These are phyloP conservation scores for Corythucha ciliata DNA, from an alignment of 2,888 invertebrate species.

Conservation along the genomic window DNA sequence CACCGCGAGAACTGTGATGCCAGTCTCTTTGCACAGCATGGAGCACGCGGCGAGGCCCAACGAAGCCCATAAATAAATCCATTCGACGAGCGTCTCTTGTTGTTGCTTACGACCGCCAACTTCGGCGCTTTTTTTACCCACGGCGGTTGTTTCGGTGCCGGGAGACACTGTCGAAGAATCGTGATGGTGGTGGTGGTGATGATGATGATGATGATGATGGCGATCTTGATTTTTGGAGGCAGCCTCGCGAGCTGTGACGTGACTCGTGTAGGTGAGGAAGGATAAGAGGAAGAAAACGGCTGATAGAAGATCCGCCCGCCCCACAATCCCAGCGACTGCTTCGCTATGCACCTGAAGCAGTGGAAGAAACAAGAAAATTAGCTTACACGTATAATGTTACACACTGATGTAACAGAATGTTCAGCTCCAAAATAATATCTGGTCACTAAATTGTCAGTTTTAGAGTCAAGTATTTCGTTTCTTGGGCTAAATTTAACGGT, in stretches of 20 bases:
- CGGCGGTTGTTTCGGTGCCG: neutral
- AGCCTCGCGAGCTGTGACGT: conserved; percentile 44
- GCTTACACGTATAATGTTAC: too few relatives aligned
- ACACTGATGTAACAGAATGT: too few relatives aligned
- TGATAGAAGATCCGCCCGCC: conserved; percentile 86
- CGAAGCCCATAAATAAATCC: conserved; percentile 31
- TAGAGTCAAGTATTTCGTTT: too few relatives aligned
- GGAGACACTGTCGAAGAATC: too few relatives aligned
- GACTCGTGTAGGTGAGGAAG: conserved; percentile 74
- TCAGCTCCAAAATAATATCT: too few relatives aligned
- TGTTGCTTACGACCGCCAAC: conserved; percentile 17
- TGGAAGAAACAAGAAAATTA: too few relatives aligned
- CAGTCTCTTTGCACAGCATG: conserved; percentile 91
- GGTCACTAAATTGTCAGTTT: too few relatives aligned
- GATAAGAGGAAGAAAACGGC: conserved; percentile 83
- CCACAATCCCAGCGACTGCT: conserved; percentile 91
- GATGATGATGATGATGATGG: neutral
- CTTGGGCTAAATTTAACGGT: too few relatives aligned
- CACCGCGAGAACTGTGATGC: conserved; percentile 80
- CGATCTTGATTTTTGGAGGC: too few relatives aligned
- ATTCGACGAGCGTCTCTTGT: conserved; percentile 28
- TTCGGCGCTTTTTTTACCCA: conserved; percentile 10
- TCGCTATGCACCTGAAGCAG: too few relatives aligned
- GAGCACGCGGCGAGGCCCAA: conserved; percentile 58
- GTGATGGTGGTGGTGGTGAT: conserved; percentile 13